Evolutionary conservation across 2,888 invertebrate genomes (phyloP), one percentile per base, ranked within the genome.

Genomic region (Epistrophe eligans): DNA sequence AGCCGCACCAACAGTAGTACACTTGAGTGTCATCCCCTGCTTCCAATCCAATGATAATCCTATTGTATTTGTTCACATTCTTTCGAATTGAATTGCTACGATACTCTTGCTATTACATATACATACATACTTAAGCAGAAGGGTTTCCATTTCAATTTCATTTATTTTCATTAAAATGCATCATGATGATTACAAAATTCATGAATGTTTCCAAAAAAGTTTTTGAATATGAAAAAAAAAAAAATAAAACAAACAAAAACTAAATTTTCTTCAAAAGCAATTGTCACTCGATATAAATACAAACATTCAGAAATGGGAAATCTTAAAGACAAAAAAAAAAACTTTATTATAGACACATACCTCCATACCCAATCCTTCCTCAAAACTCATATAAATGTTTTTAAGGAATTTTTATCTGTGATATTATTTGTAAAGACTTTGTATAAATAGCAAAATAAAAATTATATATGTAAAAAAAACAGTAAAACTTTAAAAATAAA

Each of bases 371-470:
- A 32, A 24, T 43, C 67, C 57, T 43, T 77, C 73, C 70, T 13
- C 70, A 38, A 79, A 85, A 66, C 58, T 82, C 85, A 87, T 87
- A 79, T 87, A 79, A 73, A 89, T 88, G 84, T 89, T 88, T 80
- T 84, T 88, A 89, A 88, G 89, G 84, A 88, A 88, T 89, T 89
- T 85, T 89, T 89, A 89, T 89, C 89, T 89, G 89, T 89, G 89
- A 89, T 89, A 89, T 89, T 89, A 89, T 89, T 89, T 89, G 85
- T 89, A 89, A 89, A 88, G 82, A 85, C 81, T 85, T 85, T 85
- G 84, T 85, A 81, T 77, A 76, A 84, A 70, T 71, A 72, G 72
- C 28, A 40, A 62, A 74, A 74, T 19, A 57, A 74, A 80, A 48
- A 62, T 17, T 24, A 62, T 64, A 50, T 66, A 72, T 50, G 60